phyloP scores from a whole-genome alignment of 2,797 vertebrate species.

The Yasuhikotakia modesta region DNA sequence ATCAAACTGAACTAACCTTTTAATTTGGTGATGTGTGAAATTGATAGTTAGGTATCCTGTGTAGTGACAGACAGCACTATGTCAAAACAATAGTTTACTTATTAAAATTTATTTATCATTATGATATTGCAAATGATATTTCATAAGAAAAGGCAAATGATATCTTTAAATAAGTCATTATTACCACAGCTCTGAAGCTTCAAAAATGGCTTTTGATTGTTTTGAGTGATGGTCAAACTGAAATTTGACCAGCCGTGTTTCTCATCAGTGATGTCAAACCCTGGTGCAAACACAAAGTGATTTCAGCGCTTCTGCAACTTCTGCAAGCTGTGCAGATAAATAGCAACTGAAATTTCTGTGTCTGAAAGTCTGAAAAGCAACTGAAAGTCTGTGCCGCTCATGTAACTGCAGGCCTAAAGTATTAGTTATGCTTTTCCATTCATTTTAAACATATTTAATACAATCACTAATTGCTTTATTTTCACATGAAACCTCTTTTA shows the following conservation, averaged over 20 bases:
- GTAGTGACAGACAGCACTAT: not conserved
- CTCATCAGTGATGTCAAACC: not conserved
- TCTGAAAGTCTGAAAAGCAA: no score
- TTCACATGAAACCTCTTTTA: not conserved
- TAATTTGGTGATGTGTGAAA: not conserved
- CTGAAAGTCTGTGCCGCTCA: not conserved
- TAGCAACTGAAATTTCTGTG: not conserved
- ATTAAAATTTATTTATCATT: no score
- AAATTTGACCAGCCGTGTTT: no score
- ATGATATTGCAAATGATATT: no score
- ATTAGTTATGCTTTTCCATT: not conserved
- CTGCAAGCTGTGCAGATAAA: no score
- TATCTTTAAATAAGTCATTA: no score
- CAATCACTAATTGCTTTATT: not conserved
- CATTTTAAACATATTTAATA: not conserved
- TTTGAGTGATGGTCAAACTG: no score
- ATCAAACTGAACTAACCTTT: not conserved
- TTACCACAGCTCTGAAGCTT: no score
- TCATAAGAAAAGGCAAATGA: no score
- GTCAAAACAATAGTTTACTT: no score
- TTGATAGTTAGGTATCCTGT: not conserved
- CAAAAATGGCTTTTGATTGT: no score
- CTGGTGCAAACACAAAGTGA: not conserved
- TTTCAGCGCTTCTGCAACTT: no score
- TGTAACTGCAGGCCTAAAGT: not conserved